A percentile compares a stretch with the other conserved stretches of the same genome.
Conservation (phyloP, 2,888 invertebrate species). For the Campoletis raptor region DNA sequence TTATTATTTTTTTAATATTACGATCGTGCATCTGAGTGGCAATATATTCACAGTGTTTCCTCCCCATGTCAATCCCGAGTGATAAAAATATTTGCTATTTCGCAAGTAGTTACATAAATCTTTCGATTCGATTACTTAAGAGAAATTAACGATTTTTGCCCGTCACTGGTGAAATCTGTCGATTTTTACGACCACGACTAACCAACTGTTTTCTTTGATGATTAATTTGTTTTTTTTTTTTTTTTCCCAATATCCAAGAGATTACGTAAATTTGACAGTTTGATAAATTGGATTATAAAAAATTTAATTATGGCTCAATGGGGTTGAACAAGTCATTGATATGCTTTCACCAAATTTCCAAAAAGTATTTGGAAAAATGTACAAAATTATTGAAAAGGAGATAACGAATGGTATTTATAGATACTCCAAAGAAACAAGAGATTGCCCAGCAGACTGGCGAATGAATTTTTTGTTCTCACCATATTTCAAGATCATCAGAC, state of each 20-base stretch:
- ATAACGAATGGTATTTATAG: not conserved
- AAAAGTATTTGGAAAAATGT: too few relatives aligned
- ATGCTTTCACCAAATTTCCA: too few relatives aligned
- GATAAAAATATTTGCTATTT: not conserved
- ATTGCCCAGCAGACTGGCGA: constrained; percentile 11
- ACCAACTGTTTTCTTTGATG: not conserved
- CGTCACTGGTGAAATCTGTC: not conserved
- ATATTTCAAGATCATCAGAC: constrained; percentile 60
- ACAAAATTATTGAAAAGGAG: not conserved
- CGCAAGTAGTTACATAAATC: not conserved
- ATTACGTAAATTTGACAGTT: not conserved
- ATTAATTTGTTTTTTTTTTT: not conserved
- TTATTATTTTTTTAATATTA: not conserved
- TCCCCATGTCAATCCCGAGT: not conserved
- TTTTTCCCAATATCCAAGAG: not conserved
- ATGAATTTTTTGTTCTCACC: constrained; percentile 49
- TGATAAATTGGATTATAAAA: too few relatives aligned
- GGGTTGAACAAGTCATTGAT: too few relatives aligned
- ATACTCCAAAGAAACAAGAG: not conserved
- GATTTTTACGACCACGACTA: not conserved
- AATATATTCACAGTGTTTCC: constrained; percentile 9
- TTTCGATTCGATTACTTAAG: not conserved
- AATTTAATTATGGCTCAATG: too few relatives aligned
- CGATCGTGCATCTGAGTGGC: constrained; percentile 11
- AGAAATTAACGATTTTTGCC: not conserved